A percentile compares a stretch with the other conserved stretches of the same genome.
These are phyloP conservation scores for Trachemys scripta DNA, from an alignment of 2,113 vertebrate genomes.

Conservation along the genomic window DNA sequence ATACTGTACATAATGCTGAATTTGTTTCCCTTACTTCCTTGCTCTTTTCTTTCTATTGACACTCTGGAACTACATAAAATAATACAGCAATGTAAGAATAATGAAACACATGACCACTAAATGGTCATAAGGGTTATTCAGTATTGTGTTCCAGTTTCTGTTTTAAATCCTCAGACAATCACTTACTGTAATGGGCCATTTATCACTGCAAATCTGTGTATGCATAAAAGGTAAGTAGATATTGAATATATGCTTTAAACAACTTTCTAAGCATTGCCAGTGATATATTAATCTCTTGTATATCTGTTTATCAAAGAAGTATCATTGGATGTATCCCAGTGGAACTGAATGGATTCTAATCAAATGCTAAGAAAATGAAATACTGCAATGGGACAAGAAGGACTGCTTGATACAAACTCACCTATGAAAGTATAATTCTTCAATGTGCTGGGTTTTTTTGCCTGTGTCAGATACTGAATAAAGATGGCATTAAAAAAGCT, in stretches of 20 bases:
- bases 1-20: neutral
- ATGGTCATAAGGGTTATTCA: neutral
- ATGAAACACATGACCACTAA: neutral
- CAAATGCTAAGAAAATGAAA: conserved; percentile 67
- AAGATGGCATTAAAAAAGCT: conserved; percentile 35
- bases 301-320: conserved; percentile 56
- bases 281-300: conserved; percentile 49
- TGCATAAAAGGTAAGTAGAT: conserved; percentile 52
- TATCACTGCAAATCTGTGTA: conserved; percentile 47
- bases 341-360: conserved; percentile 69
- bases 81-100: neutral
- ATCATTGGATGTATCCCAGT: conserved; percentile 40
- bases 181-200: conserved; percentile 26
- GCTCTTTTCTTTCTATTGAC: neutral
- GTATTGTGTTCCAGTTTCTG: conserved; percentile 7
- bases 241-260: conserved; percentile 44
- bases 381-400: conserved; percentile 28
- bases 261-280: neutral
- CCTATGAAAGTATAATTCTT: conserved; percentile 55
- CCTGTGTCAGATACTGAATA: conserved; percentile 35
- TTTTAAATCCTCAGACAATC: conserved; percentile 61
- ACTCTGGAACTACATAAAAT: neutral
- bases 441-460: neutral
- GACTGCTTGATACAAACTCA: conserved; percentile 42
- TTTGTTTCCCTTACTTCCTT: neutral